Percentiles rank a stretch among this genome's conserved stretches.
These are phyloP conservation scores for Volucella inanis DNA, from an alignment of 2,888 invertebrate genomes.

Conservation along the genomic window DNA sequence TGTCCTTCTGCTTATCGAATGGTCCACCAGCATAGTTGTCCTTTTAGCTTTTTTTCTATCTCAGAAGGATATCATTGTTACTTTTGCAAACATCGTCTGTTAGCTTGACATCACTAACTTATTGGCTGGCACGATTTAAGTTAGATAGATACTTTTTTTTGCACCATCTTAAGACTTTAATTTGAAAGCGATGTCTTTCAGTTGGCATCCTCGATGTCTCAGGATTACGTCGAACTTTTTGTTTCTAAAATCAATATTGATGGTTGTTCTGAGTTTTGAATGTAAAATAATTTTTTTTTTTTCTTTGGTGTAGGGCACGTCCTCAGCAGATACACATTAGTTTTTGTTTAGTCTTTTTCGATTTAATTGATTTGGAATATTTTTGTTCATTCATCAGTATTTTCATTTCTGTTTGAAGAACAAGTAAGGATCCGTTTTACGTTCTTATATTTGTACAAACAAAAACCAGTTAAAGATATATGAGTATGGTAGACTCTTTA, in stretches of 20 bases:
- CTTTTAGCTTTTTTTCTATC: conserved; percentile 11
- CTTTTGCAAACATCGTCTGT: conserved; percentile 19
- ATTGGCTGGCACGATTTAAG: neutral
- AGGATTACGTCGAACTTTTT: neutral
- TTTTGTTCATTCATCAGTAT: too few species aligned
- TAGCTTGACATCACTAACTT: conserved; percentile 12
- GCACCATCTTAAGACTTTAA: conserved; percentile 14
- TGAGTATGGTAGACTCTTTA: too few species aligned
- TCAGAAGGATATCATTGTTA: conserved; percentile 25
- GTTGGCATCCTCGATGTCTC: conserved; percentile 4
- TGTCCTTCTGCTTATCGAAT: conserved; percentile 9
- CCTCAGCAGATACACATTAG: neutral
- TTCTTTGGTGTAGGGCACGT: too few species aligned
- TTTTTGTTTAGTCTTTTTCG: neutral
- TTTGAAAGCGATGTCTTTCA: conserved; percentile 13
- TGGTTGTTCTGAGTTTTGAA: neutral
- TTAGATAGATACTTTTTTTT: conserved; percentile 3
- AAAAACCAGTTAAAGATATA: too few species aligned
- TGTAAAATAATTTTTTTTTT: neutral
- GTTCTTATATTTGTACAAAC: too few species aligned
- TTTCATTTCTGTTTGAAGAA: too few species aligned
- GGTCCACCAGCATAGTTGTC: neutral
- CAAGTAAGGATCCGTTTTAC: too few species aligned
- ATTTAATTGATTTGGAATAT: too few species aligned
- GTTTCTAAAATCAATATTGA: neutral